phyloP scores from a whole-genome alignment of 92 coral and sea anemone genomes.

The Bergia sp. region DNA sequence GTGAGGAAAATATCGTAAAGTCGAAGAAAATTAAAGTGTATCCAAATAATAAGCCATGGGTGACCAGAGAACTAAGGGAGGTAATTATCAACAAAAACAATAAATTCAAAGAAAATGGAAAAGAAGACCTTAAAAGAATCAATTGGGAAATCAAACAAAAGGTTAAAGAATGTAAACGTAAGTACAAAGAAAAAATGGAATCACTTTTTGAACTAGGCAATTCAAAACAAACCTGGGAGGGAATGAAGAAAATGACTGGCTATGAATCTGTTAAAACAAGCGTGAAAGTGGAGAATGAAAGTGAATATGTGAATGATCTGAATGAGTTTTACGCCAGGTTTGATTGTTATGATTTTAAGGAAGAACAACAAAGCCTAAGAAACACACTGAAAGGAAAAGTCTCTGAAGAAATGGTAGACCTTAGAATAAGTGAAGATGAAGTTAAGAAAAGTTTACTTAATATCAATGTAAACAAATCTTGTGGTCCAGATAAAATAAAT shows the following conservation, averaged over 20 bases:
- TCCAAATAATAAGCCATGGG: neutral
- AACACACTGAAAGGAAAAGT: neutral
- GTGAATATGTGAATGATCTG: neutral
- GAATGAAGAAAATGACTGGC: neutral
- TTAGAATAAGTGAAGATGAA: neutral
- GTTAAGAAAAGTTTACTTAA: neutral
- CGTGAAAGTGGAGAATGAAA: neutral
- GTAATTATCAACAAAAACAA: neutral
- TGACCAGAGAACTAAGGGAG: neutral
- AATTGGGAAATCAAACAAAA: neutral
- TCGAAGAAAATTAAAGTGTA: neutral
- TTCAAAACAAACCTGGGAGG: neutral
- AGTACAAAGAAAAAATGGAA: neutral
- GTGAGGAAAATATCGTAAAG: neutral
- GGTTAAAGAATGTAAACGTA: neutral
- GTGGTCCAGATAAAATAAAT: constrained; percentile 8
- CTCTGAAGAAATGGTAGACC: neutral
- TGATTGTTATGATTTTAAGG: neutral
- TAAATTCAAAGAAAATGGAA: neutral
- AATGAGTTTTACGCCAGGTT: neutral
- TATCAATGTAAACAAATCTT: neutral
- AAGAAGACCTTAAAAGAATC: neutral
- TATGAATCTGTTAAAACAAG: neutral
- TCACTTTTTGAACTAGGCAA: neutral
- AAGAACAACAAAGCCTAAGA: neutral